These are phyloP conservation scores for Doryteuthis pealeii DNA, from an alignment of 1,140 invertebrate species.

Conservation along the genomic window DNA sequence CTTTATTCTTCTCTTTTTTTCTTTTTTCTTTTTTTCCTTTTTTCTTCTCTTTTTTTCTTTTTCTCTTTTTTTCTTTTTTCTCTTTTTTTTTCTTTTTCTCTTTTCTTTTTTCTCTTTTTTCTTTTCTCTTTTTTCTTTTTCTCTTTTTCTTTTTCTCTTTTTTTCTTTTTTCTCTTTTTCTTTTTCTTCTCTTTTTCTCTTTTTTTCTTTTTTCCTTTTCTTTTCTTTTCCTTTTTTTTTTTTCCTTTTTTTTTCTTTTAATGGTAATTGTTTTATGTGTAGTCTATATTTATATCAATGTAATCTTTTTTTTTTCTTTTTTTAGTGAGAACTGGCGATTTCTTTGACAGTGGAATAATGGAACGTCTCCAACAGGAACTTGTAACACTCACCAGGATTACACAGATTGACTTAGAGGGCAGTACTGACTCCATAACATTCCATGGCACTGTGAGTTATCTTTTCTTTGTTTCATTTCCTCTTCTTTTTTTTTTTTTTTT, in stretches of 20 bases:
- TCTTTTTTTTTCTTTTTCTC: no score
- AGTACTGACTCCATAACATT: constrained; percentile 65
- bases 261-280: no score
- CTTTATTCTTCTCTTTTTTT: no score
- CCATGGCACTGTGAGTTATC: constrained; percentile 67
- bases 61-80: no score
- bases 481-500: not conserved
- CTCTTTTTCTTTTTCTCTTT: no score
- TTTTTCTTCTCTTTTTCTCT: no score
- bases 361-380: constrained; percentile 74
- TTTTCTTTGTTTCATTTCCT: not conserved
- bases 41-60: no score
- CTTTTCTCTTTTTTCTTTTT: no score
- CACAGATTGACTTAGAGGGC: constrained; percentile 67
- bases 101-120: no score
- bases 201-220: not conserved
- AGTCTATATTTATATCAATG: not conserved
- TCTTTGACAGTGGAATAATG: constrained; percentile 85
- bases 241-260: not conserved
- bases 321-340: constrained; percentile 65
- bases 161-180: no score
- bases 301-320: constrained; percentile 23
- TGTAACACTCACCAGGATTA: constrained; percentile 65
- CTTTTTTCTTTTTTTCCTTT: no score
- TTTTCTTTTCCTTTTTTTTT: not conserved